phyloP scores from a whole-genome alignment of 92 coral and sea anemone species.

The Epizoanthus stellaris region DNA sequence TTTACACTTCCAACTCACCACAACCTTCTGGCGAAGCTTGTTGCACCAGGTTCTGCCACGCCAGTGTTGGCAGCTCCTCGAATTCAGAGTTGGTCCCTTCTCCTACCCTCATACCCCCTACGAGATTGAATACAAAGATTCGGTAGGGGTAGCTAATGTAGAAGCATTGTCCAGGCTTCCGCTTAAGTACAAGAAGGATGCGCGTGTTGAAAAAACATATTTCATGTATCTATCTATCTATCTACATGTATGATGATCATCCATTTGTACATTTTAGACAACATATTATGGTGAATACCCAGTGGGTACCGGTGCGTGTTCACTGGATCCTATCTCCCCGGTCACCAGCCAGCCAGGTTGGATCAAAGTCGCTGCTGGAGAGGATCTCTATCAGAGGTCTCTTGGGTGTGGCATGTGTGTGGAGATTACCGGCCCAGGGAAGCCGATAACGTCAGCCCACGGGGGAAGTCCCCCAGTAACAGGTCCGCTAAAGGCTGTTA shows the following conservation, averaged over 20 bases:
- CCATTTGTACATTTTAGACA: slow-evolving; percentile 39
- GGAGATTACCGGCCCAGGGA: slow-evolving; percentile 77
- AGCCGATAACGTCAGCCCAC: slow-evolving; percentile 54
- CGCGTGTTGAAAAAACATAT: no score
- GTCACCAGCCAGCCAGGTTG: slow-evolving; percentile 69
- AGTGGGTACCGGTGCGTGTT: slow-evolving; percentile 73
- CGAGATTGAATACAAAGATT: no score
- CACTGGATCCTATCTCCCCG: slow-evolving; percentile 78
- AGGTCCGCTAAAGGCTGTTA: slow-evolving; percentile 71
- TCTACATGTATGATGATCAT: not conserved
- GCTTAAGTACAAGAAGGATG: no score
- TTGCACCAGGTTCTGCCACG: slow-evolving; percentile 68
- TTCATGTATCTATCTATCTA: no score
- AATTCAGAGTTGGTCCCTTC: no score
- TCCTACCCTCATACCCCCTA: no score
- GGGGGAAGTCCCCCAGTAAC: slow-evolving; percentile 70
- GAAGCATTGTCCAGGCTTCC: no score
- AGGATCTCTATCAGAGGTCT: slow-evolving; percentile 71
- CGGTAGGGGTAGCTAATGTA: no score
- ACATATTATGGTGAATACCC: slow-evolving; percentile 80
- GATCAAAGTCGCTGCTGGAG: slow-evolving; percentile 85
- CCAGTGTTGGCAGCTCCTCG: no score
- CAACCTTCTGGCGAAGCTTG: slow-evolving; percentile 46
- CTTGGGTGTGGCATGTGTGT: slow-evolving; percentile 89
- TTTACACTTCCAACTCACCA: not conserved